A percentile compares a stretch with the other conserved stretches of the same genome.
Evolutionary conservation across 2,888 invertebrate genomes (phyloP).

Genomic region (Emmelina monodactyla): DNA sequence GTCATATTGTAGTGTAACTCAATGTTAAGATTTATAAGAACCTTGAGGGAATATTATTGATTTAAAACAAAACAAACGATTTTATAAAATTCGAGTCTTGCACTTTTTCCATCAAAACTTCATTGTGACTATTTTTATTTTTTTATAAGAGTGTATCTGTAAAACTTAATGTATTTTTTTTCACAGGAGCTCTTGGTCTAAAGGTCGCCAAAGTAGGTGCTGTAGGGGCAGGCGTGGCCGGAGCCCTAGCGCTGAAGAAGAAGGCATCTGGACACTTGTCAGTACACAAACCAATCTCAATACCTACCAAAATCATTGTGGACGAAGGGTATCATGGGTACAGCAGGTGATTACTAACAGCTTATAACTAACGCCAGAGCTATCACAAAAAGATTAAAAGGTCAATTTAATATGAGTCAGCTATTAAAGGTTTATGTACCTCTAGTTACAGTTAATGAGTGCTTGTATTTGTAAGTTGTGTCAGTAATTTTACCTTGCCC

Average conservation of each 20-base stretch:
- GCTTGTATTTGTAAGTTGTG: too few relatives aligned
- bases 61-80: too few relatives aligned
- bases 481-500: too few relatives aligned
- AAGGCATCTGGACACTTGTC: constrained; percentile 23
- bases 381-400: too few relatives aligned
- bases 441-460: too few relatives aligned
- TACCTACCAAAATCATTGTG: constrained; percentile 11
- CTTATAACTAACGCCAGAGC: constrained; percentile 5
- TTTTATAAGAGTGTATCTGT: neutral
- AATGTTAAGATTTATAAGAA: too few relatives aligned
- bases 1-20: too few relatives aligned
- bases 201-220: constrained; percentile 52
- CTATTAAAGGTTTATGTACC: too few relatives aligned
- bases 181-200: constrained; percentile 36
- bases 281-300: constrained; percentile 16
- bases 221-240: constrained; percentile 38
- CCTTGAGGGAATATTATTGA: too few relatives aligned
- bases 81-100: too few relatives aligned
- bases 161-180: constrained; percentile 3
- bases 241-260: constrained; percentile 42
- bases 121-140: neutral
- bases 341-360: constrained; percentile 18
- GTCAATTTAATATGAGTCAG: too few relatives aligned
- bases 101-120: too few relatives aligned
- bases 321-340: constrained; percentile 12